phyloP scores from a whole-genome alignment of 1,140 invertebrate species.

The Calliphora vicina region DNA sequence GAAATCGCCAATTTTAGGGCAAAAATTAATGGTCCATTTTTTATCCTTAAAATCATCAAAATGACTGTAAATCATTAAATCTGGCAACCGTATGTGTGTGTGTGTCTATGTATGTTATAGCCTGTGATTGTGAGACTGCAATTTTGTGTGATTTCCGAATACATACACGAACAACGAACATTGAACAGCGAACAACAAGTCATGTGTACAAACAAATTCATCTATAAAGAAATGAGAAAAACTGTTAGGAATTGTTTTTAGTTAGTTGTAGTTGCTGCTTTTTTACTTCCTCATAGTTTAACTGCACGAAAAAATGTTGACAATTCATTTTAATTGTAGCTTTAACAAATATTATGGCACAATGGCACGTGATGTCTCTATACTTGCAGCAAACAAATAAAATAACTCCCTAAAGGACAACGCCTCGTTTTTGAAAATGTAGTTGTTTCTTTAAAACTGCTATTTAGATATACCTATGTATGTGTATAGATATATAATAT shows the following conservation, averaged over 20 bases:
- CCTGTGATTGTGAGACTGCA: neutral
- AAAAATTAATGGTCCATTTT: no score
- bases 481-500: no score
- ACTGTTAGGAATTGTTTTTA: neutral
- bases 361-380: conserved; percentile 2
- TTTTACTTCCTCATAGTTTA: conserved; percentile 22
- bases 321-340: conserved; percentile 31
- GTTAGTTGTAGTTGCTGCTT: neutral
- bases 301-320: conserved; percentile 23
- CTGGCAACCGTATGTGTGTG: neutral
- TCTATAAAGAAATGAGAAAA: neutral
- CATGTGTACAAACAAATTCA: neutral
- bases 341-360: conserved; percentile 19
- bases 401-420: neutral
- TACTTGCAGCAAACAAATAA: neutral
- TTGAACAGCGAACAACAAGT: neutral
- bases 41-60: no score
- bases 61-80: no score
- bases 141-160: neutral
- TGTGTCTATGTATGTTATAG: no score
- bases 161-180: no score
- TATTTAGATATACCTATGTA: no score
- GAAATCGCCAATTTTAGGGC: no score
- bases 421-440: neutral
- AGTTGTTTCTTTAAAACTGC: no score